Percentiles rank a stretch among this genome's conserved stretches.
Conservation (phyloP, 2,888 invertebrate species). For the Pollenia griseotomentosa region DNA sequence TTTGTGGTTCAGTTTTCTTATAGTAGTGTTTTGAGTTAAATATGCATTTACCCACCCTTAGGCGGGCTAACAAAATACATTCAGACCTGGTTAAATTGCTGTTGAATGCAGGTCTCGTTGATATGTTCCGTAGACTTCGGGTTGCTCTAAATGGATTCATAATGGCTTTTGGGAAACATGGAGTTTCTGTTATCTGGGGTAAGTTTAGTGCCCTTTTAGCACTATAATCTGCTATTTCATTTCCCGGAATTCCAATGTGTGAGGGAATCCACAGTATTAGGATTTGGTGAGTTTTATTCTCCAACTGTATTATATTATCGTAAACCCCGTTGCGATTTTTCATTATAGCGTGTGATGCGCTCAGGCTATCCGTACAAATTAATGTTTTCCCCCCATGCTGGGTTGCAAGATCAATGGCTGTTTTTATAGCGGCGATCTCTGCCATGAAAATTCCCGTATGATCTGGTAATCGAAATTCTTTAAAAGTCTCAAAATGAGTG, state of each 20-base stretch:
- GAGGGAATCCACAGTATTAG: slow-evolving; percentile 29
- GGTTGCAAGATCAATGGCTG: background rate
- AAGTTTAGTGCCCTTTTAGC: background rate
- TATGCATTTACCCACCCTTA: too few species aligned
- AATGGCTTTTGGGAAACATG: background rate
- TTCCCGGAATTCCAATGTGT: background rate
- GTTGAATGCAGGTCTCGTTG: too few species aligned
- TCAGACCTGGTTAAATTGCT: too few species aligned
- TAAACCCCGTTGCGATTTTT: background rate
- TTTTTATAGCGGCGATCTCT: slow-evolving; percentile 1
- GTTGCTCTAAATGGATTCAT: background rate
- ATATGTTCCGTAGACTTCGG: too few species aligned
- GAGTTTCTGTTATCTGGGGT: background rate
- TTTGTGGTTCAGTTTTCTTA: too few species aligned
- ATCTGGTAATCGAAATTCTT: background rate
- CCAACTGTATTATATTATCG: too few species aligned
- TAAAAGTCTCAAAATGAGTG: background rate
- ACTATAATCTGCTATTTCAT: too few species aligned
- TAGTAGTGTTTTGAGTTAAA: too few species aligned
- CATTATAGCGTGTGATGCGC: too few species aligned
- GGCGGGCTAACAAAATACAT: too few species aligned
- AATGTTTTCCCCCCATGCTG: background rate
- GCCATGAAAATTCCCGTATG: background rate
- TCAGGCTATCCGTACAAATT: too few species aligned
- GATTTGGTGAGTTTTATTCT: too few species aligned